These are phyloP conservation scores for Resseliella maxima DNA, from an alignment of 2,888 invertebrate genomes.

Conservation along the genomic window DNA sequence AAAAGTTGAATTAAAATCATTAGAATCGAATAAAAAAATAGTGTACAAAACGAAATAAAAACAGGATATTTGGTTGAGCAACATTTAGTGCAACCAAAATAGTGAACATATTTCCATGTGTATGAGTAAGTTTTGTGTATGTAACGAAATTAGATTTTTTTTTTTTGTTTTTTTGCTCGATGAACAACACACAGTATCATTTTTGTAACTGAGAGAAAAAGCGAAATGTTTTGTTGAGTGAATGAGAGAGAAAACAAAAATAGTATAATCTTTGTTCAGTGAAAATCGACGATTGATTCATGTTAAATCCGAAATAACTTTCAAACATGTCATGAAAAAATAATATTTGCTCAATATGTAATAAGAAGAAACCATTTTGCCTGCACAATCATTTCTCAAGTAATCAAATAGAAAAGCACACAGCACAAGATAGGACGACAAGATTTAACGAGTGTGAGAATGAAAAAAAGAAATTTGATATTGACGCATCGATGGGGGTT, in stretches of 20 bases:
- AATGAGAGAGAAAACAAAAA: no score
- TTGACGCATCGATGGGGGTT: background rate
- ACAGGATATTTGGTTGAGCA: background rate
- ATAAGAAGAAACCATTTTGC: no score
- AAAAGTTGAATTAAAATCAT: background rate
- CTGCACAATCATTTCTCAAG: no score
- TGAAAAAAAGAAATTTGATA: background rate
- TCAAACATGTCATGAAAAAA: background rate
- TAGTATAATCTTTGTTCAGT: no score
- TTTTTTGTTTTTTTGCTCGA: no score
- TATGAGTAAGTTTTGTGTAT: background rate
- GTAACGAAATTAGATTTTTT: constrained; percentile 45
- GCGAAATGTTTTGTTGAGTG: background rate
- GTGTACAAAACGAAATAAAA: background rate
- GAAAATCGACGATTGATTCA: no score
- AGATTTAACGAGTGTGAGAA: background rate
- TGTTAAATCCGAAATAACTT: background rate
- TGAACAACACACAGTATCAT: background rate
- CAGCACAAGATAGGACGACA: no score
- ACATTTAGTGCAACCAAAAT: constrained; percentile 7
- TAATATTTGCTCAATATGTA: no score
- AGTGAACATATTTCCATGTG: background rate
- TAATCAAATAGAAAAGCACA: no score
- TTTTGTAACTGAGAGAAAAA: background rate
- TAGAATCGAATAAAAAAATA: background rate